Percentiles rank a stretch among this genome's conserved stretches.
phyloP scores from a whole-genome alignment of 2,888 invertebrate genomes.

The Eudemis profundana region DNA sequence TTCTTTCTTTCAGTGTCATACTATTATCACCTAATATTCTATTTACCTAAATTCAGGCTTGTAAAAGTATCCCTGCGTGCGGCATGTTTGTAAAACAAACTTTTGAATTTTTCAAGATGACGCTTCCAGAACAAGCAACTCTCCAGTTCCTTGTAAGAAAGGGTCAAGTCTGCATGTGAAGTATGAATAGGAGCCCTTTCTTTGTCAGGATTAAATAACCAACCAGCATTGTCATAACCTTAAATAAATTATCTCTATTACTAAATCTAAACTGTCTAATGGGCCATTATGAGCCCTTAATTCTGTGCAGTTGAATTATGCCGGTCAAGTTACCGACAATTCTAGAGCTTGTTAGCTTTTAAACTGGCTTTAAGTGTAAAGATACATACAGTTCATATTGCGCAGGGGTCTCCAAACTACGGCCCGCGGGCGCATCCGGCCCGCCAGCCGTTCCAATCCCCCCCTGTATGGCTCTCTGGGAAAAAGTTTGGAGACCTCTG shows the following conservation, averaged over 20 bases:
- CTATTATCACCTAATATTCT: too few relatives aligned
- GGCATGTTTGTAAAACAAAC: neutral
- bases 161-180: conserved; percentile 81
- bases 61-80: too few relatives aligned
- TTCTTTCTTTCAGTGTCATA: too few relatives aligned
- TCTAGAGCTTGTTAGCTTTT: neutral
- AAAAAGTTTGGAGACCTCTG: too few relatives aligned
- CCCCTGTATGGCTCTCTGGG: too few relatives aligned
- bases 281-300: conserved; percentile 23
- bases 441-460: too few relatives aligned
- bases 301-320: conserved; percentile 46
- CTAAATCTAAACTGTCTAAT: conserved; percentile 25
- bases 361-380: too few relatives aligned
- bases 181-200: conserved; percentile 78
- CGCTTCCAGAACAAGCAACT: conserved; percentile 50
- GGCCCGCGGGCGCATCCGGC: too few relatives aligned
- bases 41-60: too few relatives aligned
- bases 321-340: conserved; percentile 50
- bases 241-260: conserved; percentile 41
- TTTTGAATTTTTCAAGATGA: conserved; percentile 3
- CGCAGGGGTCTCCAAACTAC: too few relatives aligned
- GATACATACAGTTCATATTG: too few relatives aligned
- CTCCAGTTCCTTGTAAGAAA: conserved; percentile 54
- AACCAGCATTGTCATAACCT: conserved; percentile 68
- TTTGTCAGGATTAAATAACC: conserved; percentile 71